Conservation (phyloP, 2,888 invertebrate species). For the Gasteruption jaculator region DNA sequence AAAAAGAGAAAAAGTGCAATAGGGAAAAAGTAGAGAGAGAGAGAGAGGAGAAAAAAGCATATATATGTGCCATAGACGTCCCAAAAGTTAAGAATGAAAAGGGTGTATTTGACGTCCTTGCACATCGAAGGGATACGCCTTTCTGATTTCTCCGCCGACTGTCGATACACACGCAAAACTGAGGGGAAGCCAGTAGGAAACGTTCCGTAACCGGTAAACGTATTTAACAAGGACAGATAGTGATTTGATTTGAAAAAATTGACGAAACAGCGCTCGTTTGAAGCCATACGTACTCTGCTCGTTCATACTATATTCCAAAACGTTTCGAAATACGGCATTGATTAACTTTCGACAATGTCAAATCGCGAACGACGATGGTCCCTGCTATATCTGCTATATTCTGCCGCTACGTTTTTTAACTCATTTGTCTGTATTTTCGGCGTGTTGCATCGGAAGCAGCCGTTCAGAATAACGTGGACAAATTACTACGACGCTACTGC, state of each 20-base stretch:
- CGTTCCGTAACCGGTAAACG: slow-evolving; percentile 47
- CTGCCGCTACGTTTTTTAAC: slow-evolving; percentile 44
- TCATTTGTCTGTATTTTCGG: slow-evolving; percentile 48
- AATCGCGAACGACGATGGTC: slow-evolving; percentile 44
- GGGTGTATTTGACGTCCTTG: no score
- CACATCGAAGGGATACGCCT: no score
- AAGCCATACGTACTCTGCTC: no score
- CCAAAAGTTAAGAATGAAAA: no score
- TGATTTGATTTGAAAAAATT: slow-evolving; percentile 52
- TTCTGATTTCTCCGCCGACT: no score
- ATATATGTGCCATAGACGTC: no score
- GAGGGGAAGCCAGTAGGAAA: slow-evolving; percentile 6
- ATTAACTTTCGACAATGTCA: slow-evolving; percentile 53
- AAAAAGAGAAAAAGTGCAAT: slow-evolving; percentile 8
- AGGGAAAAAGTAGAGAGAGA: neutral
- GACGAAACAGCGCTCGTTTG: slow-evolving; percentile 43
- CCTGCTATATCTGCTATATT: slow-evolving; percentile 4
- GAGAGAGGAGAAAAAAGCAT: no score
- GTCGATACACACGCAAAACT: slow-evolving; percentile 11
- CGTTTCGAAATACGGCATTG: no score
- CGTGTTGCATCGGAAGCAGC: slow-evolving; percentile 30
- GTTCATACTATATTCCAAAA: no score
- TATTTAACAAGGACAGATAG: slow-evolving; percentile 52
- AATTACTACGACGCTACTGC: slow-evolving; percentile 42
- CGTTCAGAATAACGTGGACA: slow-evolving; percentile 45